Evolutionary conservation across 2,113 vertebrate genomes (phyloP).

Genomic region (Gallinago media): DNA sequence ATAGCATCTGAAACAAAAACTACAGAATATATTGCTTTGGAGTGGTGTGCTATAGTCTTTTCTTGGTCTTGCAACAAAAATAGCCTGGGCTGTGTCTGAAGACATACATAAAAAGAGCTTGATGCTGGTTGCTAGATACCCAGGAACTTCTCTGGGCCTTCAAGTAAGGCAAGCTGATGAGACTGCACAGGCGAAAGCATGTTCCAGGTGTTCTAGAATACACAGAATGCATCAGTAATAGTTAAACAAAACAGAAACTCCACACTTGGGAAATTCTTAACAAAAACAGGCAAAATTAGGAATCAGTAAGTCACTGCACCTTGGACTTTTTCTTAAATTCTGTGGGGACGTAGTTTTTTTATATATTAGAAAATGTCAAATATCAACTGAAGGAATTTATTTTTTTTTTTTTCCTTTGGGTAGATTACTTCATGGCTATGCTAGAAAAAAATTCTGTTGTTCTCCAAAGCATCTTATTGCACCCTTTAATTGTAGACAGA

Average conservation of each 20-base stretch:
- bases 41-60: background rate
- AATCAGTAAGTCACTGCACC: background rate
- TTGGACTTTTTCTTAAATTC: background rate
- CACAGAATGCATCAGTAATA: background rate
- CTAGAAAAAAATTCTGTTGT: background rate
- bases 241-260: background rate
- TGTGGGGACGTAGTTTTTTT: background rate
- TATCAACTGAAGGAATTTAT: background rate
- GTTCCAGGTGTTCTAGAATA: background rate
- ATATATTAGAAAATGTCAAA: background rate
- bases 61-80: background rate
- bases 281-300: background rate
- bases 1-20: background rate
- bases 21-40: background rate
- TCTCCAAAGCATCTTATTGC: background rate
- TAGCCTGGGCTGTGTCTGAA: background rate
- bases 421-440: background rate
- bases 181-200: background rate
- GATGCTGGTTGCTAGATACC: background rate
- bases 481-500: background rate
- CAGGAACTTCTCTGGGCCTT: background rate
- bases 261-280: background rate
- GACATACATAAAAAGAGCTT: background rate
- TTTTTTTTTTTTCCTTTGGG: rapidly evolving
- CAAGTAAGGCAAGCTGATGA: background rate